Percentiles rank a stretch among this genome's conserved stretches.
Evolutionary conservation across 1,140 invertebrate genomes (phyloP).

Genomic region (Orius laevigatus): DNA sequence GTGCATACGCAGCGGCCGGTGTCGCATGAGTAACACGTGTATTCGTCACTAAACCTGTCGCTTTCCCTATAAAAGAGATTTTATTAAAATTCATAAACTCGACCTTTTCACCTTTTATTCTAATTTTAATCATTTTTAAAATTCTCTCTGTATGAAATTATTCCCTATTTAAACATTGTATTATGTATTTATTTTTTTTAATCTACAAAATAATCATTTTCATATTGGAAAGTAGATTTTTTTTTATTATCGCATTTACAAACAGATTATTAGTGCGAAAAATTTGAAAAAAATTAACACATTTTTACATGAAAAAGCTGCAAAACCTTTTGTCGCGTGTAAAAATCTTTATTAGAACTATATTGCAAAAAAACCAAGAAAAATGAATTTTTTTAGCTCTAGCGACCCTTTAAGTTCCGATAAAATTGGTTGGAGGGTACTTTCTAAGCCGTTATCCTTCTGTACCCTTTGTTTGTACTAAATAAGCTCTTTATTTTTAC

Average conservation of each 20-base stretch:
- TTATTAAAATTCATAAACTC: background rate
- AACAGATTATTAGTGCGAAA: background rate
- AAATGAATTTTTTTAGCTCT: background rate
- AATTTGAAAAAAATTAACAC: too few species aligned
- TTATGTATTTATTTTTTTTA: background rate
- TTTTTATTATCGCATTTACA: background rate
- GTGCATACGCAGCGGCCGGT: slow-evolving; percentile 63
- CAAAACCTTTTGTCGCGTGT: too few species aligned
- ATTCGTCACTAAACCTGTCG: slow-evolving; percentile 54
- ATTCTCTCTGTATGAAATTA: background rate
- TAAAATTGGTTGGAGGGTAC: background rate
- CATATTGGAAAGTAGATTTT: background rate
- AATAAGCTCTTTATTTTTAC: background rate
- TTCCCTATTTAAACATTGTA: background rate
- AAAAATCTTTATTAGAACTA: background rate
- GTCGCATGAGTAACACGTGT: slow-evolving; percentile 66
- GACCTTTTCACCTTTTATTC: background rate
- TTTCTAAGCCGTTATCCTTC: background rate
- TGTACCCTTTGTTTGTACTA: background rate
- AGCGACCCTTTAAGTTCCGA: background rate
- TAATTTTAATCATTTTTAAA: background rate
- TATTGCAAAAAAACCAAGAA: background rate
- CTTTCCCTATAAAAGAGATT: slow-evolving; percentile 31
- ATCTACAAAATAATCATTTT: background rate
- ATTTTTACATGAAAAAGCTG: too few species aligned